These are phyloP conservation scores for Teleogryllus occipitalis DNA, from an alignment of 1,140 invertebrate species.

Conservation along the genomic window DNA sequence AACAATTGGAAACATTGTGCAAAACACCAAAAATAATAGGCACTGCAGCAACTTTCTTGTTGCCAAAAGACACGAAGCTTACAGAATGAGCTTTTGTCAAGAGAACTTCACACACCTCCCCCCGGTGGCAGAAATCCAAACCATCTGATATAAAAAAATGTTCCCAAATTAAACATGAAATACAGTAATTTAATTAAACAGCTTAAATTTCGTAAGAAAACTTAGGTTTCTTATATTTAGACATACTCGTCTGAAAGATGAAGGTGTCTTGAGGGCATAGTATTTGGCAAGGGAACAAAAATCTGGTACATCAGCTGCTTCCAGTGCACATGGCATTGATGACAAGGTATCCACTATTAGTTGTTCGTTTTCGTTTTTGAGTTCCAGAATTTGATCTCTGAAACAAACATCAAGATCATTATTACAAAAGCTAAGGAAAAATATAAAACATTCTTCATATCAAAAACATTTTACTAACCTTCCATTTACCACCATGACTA, in stretches of 20 bases:
- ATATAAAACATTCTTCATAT: too few species aligned
- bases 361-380: conserved; percentile 64
- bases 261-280: conserved; percentile 85
- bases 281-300: conserved; percentile 94
- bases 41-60: too few species aligned
- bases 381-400: conserved; percentile 74
- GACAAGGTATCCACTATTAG: conserved; percentile 64
- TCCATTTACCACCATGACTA: conserved; percentile 96
- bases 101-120: too few species aligned
- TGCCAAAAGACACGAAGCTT: too few species aligned
- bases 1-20: too few species aligned
- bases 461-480: conserved; percentile 42
- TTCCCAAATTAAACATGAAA: too few species aligned
- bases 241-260: conserved; percentile 71
- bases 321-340: conserved; percentile 73
- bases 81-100: too few species aligned
- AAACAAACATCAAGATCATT: neutral
- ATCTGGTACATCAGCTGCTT: conserved; percentile 91
- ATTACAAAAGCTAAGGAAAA: neutral
- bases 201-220: neutral
- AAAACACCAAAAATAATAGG: too few species aligned
- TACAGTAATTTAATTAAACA: too few species aligned
- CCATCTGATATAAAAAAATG: neutral
- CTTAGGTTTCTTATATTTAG: conserved; percentile 11
- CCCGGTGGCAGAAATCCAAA: neutral